Conservation (phyloP, 2,797 vertebrate genomes). For the Diglossa cyanea region DNA sequence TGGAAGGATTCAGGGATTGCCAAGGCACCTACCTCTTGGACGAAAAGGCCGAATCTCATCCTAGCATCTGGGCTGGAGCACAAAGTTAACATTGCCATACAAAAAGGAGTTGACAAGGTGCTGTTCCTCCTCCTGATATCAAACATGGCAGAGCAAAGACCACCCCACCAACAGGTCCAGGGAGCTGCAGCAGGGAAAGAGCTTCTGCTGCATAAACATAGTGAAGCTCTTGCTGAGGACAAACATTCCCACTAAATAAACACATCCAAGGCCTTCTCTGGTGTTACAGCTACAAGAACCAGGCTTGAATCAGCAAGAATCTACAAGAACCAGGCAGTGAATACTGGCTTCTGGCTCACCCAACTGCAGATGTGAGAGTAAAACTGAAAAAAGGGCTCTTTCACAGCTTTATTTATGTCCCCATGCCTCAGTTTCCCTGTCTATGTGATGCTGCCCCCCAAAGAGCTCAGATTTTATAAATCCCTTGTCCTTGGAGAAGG, state of each 20-base stretch:
- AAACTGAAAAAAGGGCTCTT: neutral
- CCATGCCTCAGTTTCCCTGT: neutral
- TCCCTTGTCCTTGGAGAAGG: neutral
- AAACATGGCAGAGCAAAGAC: neutral
- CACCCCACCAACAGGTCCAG: neutral
- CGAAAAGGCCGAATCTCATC: neutral
- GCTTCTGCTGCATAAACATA: neutral
- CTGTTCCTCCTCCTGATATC: neutral
- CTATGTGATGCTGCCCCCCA: rapidly evolving
- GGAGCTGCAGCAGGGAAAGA: neutral
- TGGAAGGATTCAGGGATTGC: neutral
- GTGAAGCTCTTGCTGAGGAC: neutral
- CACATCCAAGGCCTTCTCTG: neutral
- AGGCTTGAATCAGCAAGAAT: neutral
- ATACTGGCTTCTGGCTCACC: neutral
- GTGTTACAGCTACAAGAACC: neutral
- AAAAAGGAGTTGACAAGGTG: neutral
- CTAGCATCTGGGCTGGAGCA: neutral
- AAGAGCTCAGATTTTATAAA: neutral
- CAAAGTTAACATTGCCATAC: neutral
- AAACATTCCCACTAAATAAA: neutral
- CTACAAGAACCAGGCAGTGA: neutral
- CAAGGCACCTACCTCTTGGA: neutral
- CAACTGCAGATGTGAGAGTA: neutral
- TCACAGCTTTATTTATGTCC: neutral